phyloP scores from a whole-genome alignment of 2,888 invertebrate species.

The Dendrolimus houi region DNA sequence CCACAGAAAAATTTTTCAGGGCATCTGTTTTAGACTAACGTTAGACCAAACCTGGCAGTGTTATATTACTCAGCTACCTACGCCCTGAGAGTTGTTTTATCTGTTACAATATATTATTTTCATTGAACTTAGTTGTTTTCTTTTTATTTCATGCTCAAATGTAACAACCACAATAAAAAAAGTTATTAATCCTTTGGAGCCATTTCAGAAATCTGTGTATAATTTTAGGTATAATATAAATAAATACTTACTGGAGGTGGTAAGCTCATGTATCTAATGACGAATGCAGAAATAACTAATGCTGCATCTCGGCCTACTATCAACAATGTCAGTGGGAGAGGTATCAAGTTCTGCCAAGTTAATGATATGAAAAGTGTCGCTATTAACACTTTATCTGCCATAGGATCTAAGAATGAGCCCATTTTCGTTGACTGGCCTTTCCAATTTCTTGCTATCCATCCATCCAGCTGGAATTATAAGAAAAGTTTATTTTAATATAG shows the following conservation, averaged over 20 bases:
- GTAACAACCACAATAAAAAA: too few relatives aligned
- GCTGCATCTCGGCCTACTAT: conserved; percentile 90
- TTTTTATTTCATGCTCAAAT: too few relatives aligned
- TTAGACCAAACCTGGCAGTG: too few relatives aligned
- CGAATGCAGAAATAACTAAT: conserved; percentile 89
- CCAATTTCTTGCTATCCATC: conserved; percentile 96
- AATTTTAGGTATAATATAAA: too few relatives aligned
- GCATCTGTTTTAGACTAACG: too few relatives aligned
- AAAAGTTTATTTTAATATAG: not conserved
- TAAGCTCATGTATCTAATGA: conserved; percentile 92
- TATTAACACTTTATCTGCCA: conserved; percentile 97
- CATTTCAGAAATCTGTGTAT: too few relatives aligned
- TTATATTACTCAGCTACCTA: too few relatives aligned
- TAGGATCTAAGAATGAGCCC: conserved; percentile 96
- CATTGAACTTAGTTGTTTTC: too few relatives aligned
- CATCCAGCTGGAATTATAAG: conserved; percentile 83
- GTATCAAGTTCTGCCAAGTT: conserved; percentile 90
- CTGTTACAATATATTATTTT: too few relatives aligned
- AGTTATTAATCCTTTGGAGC: too few relatives aligned
- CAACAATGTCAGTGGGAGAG: conserved; percentile 85
- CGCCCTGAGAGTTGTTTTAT: too few relatives aligned
- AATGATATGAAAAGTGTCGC: conserved; percentile 92
- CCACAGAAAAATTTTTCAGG: too few relatives aligned
- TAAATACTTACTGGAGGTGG: conserved; percentile 86
- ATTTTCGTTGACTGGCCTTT: conserved; percentile 93